Evolutionary conservation across 1,140 invertebrate species (phyloP).

Genomic region (Hypothenemus hampei): DNA sequence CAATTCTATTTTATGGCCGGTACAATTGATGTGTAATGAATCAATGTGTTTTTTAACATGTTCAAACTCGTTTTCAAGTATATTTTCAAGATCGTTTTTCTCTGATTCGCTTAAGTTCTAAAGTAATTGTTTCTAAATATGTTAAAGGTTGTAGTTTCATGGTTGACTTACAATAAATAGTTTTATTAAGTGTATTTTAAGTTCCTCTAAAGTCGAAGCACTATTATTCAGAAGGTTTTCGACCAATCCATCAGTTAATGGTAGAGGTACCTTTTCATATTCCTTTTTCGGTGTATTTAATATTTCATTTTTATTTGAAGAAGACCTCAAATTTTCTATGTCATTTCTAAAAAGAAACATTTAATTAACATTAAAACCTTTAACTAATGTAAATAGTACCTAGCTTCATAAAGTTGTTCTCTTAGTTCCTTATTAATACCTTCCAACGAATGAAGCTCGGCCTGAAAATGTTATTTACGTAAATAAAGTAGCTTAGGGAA

Average conservation of each 20-base stretch:
- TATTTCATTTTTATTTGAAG: not conserved
- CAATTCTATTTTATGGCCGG: constrained; percentile 9
- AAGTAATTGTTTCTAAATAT: no score
- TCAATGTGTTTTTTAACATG: constrained; percentile 7
- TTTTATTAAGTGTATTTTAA: no score
- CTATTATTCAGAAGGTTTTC: no score
- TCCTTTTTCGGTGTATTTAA: not conserved
- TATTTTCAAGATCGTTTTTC: no score
- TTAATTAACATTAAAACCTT: no score
- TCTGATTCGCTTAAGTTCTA: no score
- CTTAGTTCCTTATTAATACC: constrained; percentile 55
- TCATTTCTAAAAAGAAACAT: constrained; percentile 5
- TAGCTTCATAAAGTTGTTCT: constrained; percentile 43
- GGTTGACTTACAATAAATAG: no score
- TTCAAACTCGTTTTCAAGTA: constrained; percentile 13
- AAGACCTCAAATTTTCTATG: constrained; percentile 1
- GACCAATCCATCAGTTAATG: no score
- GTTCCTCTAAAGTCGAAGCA: no score
- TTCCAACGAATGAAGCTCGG: constrained; percentile 58
- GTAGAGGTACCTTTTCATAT: no score
- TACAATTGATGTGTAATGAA: constrained; percentile 13
- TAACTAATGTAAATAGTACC: no score
- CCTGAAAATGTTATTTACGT: constrained; percentile 28
- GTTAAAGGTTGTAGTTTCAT: no score
- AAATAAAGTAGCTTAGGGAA: not conserved